phyloP scores from a whole-genome alignment of 2,888 invertebrate species.

The Dorcus parallelipipedus region DNA sequence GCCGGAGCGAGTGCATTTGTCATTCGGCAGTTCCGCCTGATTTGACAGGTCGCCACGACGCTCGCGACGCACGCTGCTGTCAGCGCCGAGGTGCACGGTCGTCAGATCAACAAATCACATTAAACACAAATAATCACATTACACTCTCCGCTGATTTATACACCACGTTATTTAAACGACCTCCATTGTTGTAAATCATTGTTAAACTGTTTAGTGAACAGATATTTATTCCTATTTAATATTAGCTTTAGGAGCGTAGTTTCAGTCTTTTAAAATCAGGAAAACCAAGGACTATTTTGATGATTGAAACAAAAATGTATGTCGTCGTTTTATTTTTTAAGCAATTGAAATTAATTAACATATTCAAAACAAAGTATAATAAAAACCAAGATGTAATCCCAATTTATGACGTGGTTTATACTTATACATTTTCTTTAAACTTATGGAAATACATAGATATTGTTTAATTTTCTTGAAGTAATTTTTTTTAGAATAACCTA shows the following conservation, averaged over 20 bases:
- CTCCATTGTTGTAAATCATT: slow-evolving; percentile 37
- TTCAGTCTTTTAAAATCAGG: too few species aligned
- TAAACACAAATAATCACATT: slow-evolving; percentile 52
- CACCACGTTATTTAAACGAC: slow-evolving; percentile 47
- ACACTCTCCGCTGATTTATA: slow-evolving; percentile 50
- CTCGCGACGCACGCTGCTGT: slow-evolving; percentile 52
- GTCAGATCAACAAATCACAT: slow-evolving; percentile 50
- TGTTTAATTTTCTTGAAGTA: too few species aligned
- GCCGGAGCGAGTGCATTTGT: slow-evolving; percentile 48
- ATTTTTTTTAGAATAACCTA: too few species aligned
- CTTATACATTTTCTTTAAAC: too few species aligned
- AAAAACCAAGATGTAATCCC: too few species aligned
- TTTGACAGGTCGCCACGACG: slow-evolving; percentile 48
- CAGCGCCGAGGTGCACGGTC: slow-evolving; percentile 42
- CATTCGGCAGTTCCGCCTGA: slow-evolving; percentile 49
- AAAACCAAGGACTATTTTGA: too few species aligned
- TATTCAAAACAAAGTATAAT: too few species aligned
- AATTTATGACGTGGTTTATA: too few species aligned
- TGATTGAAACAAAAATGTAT: too few species aligned
- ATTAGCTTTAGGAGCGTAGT: background rate
- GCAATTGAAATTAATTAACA: too few species aligned
- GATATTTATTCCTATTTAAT: slow-evolving; percentile 27
- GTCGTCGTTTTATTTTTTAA: too few species aligned
- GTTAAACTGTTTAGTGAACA: slow-evolving; percentile 30
- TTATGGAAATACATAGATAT: too few species aligned